Base-by-base conservation (phyloP, 2,888 invertebrate species). In the Tenthredo mesomela region DNA sequence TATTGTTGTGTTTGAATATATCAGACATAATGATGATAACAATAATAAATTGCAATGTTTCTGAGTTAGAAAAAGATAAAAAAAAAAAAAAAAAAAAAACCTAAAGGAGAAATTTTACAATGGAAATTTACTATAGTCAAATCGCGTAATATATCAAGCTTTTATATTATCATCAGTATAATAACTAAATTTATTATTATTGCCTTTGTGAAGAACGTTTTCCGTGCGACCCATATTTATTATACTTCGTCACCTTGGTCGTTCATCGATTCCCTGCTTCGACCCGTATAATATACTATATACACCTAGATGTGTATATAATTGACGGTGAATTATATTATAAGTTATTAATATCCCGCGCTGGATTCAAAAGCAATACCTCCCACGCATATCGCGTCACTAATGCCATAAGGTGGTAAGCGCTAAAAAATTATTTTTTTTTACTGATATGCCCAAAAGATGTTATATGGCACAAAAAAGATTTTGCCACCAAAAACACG, bases 191-290 rank as follows among this genome's bases (percentile, higher is more conserved):
- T 67, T 29, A 67, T 67, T 10, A 0, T 67, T 29, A 67, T 67
- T 10, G 6, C 33, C 15, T 67, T 67, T 33, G 67, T 33, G 33
- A 18, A 33, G 21, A 73, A 73, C n/a, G 10, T 21, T 73, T 43
- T 4, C 43, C 43, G 29, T 21, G 10, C 12, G 43, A 73, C 40
- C 73, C 43, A 73, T 43, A 29, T 2, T 2, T 29, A 29, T 73
- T 73, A 33, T 33, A 73, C 21, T 73, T 43, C 43, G 73, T 73
- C 43, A 73, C 43, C 73, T 73, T 73, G n/a, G n/a, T 7, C 9
- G 73, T 6, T 73, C 5, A 73, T 73, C 73, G 43, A 43, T 73
- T 43, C n/a, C n/a, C n/a, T 73, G 25, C 12, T 61, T 25, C 61
- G 25, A 61, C 25, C 61, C 25, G 25, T 10, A 61, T 18, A 33